Evolutionary conservation across 2,113 vertebrate genomes (phyloP).

Genomic region (Indicator indicator): DNA sequence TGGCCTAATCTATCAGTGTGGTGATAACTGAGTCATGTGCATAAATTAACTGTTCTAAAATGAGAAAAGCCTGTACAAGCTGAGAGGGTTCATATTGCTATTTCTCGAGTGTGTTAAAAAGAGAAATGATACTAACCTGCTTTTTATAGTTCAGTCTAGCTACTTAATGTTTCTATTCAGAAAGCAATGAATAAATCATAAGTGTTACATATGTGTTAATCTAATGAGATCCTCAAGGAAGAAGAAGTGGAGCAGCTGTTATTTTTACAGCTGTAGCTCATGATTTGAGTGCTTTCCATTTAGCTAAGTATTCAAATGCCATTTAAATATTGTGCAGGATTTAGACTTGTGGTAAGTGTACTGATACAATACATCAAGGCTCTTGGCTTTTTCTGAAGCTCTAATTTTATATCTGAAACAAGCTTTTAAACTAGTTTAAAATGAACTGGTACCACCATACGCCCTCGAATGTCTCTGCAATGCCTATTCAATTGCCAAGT

Average conservation of each 20-base stretch:
- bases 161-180: constrained; percentile 30
- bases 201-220: constrained; percentile 55
- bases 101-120: constrained; percentile 16
- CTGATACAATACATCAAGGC: background rate
- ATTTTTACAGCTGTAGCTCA: constrained; percentile 56
- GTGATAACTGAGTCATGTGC: background rate
- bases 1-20: background rate
- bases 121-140: constrained; percentile 25
- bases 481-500: background rate
- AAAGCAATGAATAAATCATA: constrained; percentile 52
- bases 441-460: background rate
- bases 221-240: constrained; percentile 33
- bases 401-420: constrained; percentile 1
- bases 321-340: constrained; percentile 17
- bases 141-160: constrained; percentile 55
- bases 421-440: constrained; percentile 25
- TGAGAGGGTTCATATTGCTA: constrained; percentile 2
- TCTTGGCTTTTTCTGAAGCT: background rate
- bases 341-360: background rate
- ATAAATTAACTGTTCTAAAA: constrained; percentile 38
- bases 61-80: background rate
- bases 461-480: background rate
- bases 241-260: constrained; percentile 53
- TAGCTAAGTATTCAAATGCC: constrained; percentile 25
- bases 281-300: constrained; percentile 45